Percentiles rank a stretch among this genome's conserved stretches.
These are phyloP conservation scores for Chrosomus eos DNA, from an alignment of 2,797 vertebrate genomes.

Conservation along the genomic window DNA sequence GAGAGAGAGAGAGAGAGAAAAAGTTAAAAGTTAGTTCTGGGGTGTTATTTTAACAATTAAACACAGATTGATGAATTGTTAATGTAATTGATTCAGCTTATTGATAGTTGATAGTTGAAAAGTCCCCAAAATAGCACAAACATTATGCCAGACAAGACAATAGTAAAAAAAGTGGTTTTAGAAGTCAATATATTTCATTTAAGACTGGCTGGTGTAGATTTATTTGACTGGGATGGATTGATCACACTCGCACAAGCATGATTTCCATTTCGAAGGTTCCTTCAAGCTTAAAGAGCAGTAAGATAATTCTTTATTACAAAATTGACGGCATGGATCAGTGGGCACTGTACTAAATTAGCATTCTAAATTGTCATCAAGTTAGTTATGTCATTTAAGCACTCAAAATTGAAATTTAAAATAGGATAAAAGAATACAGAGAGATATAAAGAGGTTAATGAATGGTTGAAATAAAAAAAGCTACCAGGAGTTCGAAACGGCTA, in stretches of 20 bases:
- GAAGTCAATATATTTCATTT: neutral
- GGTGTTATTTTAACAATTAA: neutral
- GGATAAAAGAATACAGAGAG: neutral
- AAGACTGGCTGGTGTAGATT: neutral
- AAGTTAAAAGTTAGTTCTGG: neutral
- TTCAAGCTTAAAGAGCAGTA: neutral
- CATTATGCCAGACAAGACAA: no score
- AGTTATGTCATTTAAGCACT: neutral
- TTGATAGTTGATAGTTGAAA: neutral
- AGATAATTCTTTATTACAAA: neutral
- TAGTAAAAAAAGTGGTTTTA: no score
- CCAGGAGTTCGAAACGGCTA: neutral
- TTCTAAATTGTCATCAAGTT: constrained; percentile 2
- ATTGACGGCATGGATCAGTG: no score
- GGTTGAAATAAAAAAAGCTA: neutral
- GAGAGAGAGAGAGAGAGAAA: neutral
- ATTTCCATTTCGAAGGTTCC: neutral
- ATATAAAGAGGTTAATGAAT: constrained; percentile 1
- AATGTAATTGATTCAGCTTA: neutral
- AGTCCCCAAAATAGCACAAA: no score
- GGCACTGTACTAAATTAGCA: neutral
- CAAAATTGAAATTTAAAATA: neutral
- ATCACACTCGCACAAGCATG: neutral
- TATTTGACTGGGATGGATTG: neutral
- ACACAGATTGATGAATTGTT: neutral